These are phyloP conservation scores for Dynastes tityus DNA, from an alignment of 2,888 invertebrate genomes.

Conservation along the genomic window DNA sequence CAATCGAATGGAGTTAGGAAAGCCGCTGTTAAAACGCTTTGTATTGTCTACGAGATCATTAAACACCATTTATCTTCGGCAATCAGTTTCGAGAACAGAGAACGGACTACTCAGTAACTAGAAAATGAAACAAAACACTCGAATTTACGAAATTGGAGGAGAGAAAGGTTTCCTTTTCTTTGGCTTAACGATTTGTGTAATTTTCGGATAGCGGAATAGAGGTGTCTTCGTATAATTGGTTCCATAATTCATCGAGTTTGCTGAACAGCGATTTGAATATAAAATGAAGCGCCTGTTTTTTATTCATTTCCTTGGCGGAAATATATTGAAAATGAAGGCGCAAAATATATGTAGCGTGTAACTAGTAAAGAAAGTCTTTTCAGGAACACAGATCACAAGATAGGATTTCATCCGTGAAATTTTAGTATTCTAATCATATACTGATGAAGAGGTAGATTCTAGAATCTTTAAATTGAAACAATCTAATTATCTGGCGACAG, in stretches of 20 bases:
- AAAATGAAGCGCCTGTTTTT: slow-evolving; percentile 34
- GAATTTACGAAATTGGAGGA: slow-evolving; percentile 37
- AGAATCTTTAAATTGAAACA: no score
- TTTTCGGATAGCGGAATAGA: slow-evolving; percentile 35
- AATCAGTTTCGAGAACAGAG: slow-evolving; percentile 41
- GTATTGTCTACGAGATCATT: slow-evolving; percentile 42
- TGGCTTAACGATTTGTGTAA: slow-evolving; percentile 42
- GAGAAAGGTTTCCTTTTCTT: slow-evolving; percentile 31
- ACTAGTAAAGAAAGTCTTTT: slow-evolving; percentile 12
- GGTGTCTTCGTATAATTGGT: slow-evolving; percentile 39
- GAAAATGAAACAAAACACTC: slow-evolving; percentile 39
- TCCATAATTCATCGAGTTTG: slow-evolving; percentile 28
- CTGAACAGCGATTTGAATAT: slow-evolving; percentile 38
- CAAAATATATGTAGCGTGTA: slow-evolving; percentile 19
- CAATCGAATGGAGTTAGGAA: slow-evolving; percentile 41
- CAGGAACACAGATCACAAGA: background rate
- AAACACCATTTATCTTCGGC: slow-evolving; percentile 46
- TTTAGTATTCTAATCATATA: no score
- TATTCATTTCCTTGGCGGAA: slow-evolving; percentile 13
- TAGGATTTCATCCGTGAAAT: no score
- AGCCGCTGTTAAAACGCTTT: slow-evolving; percentile 37
- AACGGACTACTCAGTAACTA: slow-evolving; percentile 31
- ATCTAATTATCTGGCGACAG: no score
- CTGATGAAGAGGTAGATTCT: no score
- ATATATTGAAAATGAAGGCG: slow-evolving; percentile 34